phyloP scores from a whole-genome alignment of 1,140 invertebrate species.

The Drosophila nigrodunni region DNA sequence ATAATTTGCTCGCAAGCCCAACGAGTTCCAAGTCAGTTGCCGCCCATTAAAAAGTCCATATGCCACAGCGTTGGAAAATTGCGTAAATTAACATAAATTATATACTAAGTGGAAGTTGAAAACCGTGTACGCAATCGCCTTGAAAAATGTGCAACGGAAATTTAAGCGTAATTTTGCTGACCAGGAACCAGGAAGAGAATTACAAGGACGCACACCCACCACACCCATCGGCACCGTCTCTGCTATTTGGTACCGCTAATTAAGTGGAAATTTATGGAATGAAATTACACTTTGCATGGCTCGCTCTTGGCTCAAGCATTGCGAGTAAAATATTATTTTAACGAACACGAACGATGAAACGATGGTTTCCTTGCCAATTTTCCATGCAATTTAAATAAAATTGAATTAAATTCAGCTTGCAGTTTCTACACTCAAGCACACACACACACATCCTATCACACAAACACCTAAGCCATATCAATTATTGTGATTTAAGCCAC shows the following conservation, averaged over 20 bases:
- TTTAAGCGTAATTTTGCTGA: constrained; percentile 77
- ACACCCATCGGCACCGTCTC: neutral
- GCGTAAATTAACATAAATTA: constrained; percentile 82
- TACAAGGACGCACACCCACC: constrained; percentile 18
- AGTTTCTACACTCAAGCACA: constrained; percentile 16
- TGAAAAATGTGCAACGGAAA: constrained; percentile 81
- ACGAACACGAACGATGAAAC: constrained; percentile 10
- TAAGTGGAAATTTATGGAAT: constrained; percentile 81
- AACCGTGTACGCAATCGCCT: constrained; percentile 78
- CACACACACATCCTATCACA: constrained; percentile 8
- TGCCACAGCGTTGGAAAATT: constrained; percentile 57
- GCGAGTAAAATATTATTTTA: constrained; percentile 70
- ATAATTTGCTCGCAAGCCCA: constrained; percentile 30
- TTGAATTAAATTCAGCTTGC: constrained; percentile 67
- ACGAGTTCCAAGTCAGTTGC: constrained; percentile 30
- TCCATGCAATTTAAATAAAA: constrained; percentile 77
- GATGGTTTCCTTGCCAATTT: constrained; percentile 52
- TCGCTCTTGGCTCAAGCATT: constrained; percentile 52
- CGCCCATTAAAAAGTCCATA: constrained; percentile 38
- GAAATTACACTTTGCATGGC: constrained; percentile 67
- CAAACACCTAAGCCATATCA: constrained; percentile 26
- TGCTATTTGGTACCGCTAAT: constrained; percentile 54
- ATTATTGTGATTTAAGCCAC: constrained; percentile 68
- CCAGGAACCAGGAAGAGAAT: constrained; percentile 50
- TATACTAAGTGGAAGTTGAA: constrained; percentile 70